These are phyloP conservation scores for Platorchestia sp. DNA, from an alignment of 1,140 invertebrate species.

Conservation along the genomic window DNA sequence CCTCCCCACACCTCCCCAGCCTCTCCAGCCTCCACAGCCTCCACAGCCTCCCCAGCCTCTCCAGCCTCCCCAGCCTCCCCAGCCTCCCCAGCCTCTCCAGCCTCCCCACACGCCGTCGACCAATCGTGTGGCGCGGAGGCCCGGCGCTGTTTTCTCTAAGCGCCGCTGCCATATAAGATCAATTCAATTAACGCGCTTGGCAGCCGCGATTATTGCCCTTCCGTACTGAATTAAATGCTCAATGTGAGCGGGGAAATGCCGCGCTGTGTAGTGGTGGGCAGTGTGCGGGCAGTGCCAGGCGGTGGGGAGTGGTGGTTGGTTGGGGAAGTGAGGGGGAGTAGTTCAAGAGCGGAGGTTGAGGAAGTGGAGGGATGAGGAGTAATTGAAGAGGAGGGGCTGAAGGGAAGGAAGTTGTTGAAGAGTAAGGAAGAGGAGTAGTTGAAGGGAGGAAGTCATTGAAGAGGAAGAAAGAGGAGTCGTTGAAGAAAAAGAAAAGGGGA, in stretches of 20 bases:
- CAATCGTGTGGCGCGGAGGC: background rate
- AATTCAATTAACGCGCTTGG: background rate
- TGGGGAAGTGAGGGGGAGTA: background rate
- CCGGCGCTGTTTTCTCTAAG: background rate
- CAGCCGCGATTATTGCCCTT: constrained; percentile 5
- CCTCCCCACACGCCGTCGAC: background rate
- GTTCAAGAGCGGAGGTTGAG: no score
- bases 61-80: no score
- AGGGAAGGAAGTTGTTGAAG: no score
- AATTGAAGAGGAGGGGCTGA: no score
- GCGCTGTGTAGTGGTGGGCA: background rate
- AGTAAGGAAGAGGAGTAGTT: no score
- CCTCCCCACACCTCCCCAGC: background rate
- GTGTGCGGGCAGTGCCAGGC: background rate
- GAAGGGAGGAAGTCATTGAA: no score
- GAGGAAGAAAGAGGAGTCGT: no score
- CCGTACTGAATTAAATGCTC: background rate
- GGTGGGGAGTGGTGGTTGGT: no score
- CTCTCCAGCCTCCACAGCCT: background rate
- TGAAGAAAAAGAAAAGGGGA: no score
- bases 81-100: no score
- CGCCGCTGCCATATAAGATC: background rate
- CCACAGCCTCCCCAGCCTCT: background rate
- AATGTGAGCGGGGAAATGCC: background rate
- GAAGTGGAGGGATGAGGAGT: no score